A percentile compares a stretch with the other conserved stretches of the same genome.
phyloP scores from a whole-genome alignment of 2,113 vertebrate species.

The Loxodonta africana region DNA sequence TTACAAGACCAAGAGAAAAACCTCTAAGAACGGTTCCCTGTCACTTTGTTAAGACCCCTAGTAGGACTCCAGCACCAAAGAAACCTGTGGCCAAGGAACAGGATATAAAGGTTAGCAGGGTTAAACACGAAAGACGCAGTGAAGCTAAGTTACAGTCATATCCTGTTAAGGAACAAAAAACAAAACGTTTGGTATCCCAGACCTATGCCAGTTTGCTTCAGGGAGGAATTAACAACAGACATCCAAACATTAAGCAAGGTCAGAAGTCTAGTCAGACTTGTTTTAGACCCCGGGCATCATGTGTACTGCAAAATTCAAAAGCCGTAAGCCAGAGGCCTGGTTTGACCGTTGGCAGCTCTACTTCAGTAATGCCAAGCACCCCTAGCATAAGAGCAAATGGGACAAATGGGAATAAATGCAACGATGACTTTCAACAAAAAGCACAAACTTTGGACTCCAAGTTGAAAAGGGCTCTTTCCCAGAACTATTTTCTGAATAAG shows the following conservation, averaged over 20 bases:
- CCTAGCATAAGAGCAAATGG: not conserved
- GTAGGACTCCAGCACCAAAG: conserved; percentile 4
- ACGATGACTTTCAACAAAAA: not conserved
- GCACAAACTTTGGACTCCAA: not conserved
- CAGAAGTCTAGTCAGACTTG: not conserved
- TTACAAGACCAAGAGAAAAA: conserved; percentile 30
- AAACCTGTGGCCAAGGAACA: conserved; percentile 32
- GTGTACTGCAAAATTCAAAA: not conserved
- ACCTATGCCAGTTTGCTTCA: rapidly evolving
- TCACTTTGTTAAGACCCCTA: not conserved
- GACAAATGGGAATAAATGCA: rapidly evolving
- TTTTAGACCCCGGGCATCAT: conserved; percentile 7
- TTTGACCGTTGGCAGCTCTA: rapidly evolving
- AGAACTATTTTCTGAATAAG: not conserved
- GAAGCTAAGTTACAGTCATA: not conserved
- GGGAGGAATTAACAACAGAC: not conserved
- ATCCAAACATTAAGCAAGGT: not conserved
- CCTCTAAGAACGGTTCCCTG: not conserved
- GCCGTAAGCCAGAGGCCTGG: not conserved
- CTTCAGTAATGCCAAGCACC: not conserved
- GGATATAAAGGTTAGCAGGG: not conserved
- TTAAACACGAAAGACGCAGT: not conserved
- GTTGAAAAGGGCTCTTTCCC: not conserved
- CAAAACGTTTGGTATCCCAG: not conserved
- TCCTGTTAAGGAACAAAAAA: not conserved